Percentiles rank a stretch among this genome's conserved stretches.
Conservation (phyloP, 2,888 invertebrate species). For the Clunio marinus region DNA sequence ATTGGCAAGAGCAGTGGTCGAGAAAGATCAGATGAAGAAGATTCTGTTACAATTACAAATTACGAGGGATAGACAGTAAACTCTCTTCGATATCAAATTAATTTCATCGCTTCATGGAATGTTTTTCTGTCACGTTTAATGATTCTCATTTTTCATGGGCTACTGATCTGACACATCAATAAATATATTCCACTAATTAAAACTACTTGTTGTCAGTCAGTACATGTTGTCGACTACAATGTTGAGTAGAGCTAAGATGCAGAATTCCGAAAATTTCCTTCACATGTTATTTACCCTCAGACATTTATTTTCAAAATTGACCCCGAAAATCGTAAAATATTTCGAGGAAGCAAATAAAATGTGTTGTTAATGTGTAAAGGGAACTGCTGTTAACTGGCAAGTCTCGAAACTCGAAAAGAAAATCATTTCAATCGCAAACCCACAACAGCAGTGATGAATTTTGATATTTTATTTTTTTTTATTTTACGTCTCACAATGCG, state of each 20-base stretch:
- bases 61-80: neutral
- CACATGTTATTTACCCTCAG: neutral
- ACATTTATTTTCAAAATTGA: neutral
- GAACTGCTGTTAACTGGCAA: no score
- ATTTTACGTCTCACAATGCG: no score
- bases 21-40: neutral
- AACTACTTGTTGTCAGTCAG: conserved; percentile 11
- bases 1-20: neutral
- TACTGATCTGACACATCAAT: neutral
- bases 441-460: no score
- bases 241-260: neutral
- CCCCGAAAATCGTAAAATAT: conserved; percentile 2
- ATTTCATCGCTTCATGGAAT: conserved; percentile 8
- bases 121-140: conserved; percentile 36
- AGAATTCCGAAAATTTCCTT: neutral
- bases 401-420: no score
- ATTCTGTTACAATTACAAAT: neutral
- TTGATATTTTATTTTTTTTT: no score
- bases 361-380: no score
- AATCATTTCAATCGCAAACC: no score
- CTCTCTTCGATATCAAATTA: neutral
- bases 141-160: conserved; percentile 14
- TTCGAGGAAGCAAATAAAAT: no score
- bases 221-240: neutral
- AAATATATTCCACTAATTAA: conserved; percentile 33